Base-by-base conservation (phyloP, 2,888 invertebrate species). In the Masnerella sp. region DNA sequence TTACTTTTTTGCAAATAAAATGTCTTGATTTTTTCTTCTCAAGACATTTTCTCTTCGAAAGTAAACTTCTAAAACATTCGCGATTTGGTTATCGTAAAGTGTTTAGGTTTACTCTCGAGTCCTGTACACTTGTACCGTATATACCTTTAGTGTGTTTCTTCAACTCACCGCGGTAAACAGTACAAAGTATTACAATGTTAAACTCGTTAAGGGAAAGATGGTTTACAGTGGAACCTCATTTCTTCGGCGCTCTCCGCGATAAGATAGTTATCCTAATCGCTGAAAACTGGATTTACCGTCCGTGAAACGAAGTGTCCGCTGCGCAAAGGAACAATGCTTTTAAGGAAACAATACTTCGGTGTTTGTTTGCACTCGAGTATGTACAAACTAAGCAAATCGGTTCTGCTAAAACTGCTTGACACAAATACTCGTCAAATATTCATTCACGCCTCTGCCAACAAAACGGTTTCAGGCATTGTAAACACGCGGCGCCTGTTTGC, bases 381-480 rank as follows among this genome's bases (percentile, higher is more conserved):
- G 11, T 43, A 49, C 15, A 43, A 58, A 51, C 59, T 20, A 52
- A 51, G 59, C 40, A 45, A 59, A 59, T 61, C 38, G 15, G 36
- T 38, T 42, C 36, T 22, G 15, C 32, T 11, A 18, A 32, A 56
- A 43, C 49, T 30, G 14, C 54, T 56, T 28, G 59, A 61, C 54
- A 42, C 43, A 70, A 70, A 70, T 43, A 49, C 28, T 18, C 36
- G 54, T 70, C 49, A 70, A 70, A 70, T 70, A 70, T 70, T 70
- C 62, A 70, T 54, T 30, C 36, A 32, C 40, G 34, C 40, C 38
- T 61, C 3, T 12, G 22, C 34, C 36, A 36, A 45, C 56, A 58
- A 56, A 34, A 45, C 42, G 47, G 40, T 4, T 34, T 14, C 36
- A 18, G 22, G 32, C 25, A 47, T 17, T 32, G 70, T 18, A 62